Percentiles rank a stretch among this genome's conserved stretches.
phyloP scores from a whole-genome alignment of 2,113 vertebrate species.

The Parotia lawesii region DNA sequence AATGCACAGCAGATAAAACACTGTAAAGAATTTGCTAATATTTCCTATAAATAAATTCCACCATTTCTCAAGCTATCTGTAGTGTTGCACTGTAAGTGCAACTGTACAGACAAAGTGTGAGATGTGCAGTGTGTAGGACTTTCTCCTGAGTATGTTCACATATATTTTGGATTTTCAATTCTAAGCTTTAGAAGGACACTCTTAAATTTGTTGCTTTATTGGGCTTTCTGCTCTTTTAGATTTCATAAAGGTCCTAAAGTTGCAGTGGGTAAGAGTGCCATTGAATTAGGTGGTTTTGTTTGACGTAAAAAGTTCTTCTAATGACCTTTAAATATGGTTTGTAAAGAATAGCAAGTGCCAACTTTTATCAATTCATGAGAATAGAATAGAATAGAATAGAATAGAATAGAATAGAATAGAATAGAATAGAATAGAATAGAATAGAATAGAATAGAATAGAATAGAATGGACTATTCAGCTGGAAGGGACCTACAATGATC shows the following conservation, averaged over 20 bases:
- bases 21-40: not conserved
- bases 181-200: not conserved
- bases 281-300: not conserved
- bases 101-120: not conserved
- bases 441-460: not conserved
- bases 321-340: not conserved
- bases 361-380: not conserved
- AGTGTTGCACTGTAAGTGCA: not conserved
- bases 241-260: not conserved
- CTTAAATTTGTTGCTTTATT: not conserved
- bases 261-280: not conserved
- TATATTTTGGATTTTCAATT: not conserved
- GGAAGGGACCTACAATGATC: not conserved
- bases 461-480: not conserved
- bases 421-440: not conserved
- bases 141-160: not conserved
- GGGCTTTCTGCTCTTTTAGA: not conserved
- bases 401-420: not conserved
- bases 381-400: not conserved
- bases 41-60: not conserved
- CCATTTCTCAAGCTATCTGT: not conserved
- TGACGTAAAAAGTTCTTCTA: not conserved
- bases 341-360: not conserved
- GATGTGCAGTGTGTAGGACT: not conserved
- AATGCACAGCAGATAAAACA: not conserved